A percentile compares a stretch with the other conserved stretches of the same genome.
Evolutionary conservation across 2,888 invertebrate genomes (phyloP).

Genomic region (Malthinus flaveolus): DNA sequence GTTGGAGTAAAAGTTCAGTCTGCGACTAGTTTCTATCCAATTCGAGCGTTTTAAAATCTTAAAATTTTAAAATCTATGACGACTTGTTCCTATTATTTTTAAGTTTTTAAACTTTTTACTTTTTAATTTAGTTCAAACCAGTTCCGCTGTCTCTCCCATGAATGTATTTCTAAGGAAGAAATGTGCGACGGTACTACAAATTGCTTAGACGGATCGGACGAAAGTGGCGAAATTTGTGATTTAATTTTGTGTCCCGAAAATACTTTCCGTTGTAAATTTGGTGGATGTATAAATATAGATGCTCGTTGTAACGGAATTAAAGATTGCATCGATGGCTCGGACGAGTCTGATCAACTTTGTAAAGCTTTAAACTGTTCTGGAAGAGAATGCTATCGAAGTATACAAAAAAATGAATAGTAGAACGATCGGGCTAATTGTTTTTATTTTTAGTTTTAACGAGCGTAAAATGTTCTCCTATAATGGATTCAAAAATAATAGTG

Average conservation of each 20-base stretch:
- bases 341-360: constrained; percentile 33
- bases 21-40: too few relatives aligned
- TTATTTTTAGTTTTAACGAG: constrained; percentile 18
- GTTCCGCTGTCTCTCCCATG: constrained; percentile 35
- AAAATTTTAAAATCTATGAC: not conserved
- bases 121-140: constrained; percentile 28
- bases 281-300: constrained; percentile 35
- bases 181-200: constrained; percentile 37
- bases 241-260: constrained; percentile 33
- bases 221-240: constrained; percentile 33
- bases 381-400: constrained; percentile 24
- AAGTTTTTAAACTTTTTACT: constrained; percentile 3
- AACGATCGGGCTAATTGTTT: not conserved
- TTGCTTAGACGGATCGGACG: constrained; percentile 40
- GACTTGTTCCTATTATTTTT: too few relatives aligned
- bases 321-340: constrained; percentile 38
- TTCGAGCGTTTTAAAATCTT: too few relatives aligned
- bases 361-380: constrained; percentile 23
- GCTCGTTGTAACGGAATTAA: constrained; percentile 35
- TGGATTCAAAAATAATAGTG: constrained; percentile 33
- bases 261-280: constrained; percentile 36
- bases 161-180: constrained; percentile 33
- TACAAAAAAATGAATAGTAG: not conserved
- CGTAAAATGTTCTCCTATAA: constrained; percentile 37
- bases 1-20: too few relatives aligned